These are phyloP conservation scores for Gymnothorax javanicus DNA, from an alignment of 2,797 vertebrate species.

Conservation along the genomic window DNA sequence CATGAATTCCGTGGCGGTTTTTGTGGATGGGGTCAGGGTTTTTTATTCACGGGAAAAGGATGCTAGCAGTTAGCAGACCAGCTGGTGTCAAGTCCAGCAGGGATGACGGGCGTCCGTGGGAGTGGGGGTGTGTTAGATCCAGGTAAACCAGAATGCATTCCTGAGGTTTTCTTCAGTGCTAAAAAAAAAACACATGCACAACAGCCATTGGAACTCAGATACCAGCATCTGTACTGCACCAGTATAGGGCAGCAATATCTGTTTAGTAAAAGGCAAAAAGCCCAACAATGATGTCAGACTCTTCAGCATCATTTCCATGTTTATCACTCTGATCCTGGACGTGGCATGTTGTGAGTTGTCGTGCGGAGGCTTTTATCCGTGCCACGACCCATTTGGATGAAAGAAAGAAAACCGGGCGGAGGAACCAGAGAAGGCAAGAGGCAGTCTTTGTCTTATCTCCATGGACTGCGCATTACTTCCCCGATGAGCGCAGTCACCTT, in stretches of 20 bases:
- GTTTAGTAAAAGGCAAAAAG: not conserved
- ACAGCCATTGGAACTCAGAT: not conserved
- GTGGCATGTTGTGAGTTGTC: not conserved
- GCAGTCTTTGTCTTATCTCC: not conserved
- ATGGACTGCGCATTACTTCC: not conserved
- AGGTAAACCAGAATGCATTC: not conserved
- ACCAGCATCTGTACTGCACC: not conserved
- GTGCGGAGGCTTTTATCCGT: not conserved
- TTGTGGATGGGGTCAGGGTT: not conserved
- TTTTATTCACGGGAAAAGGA: not conserved
- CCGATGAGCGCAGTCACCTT: slow-evolving; percentile 9
- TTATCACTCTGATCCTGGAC: not conserved
- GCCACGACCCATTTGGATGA: not conserved
- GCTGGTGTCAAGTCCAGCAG: not conserved
- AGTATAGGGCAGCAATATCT: not conserved
- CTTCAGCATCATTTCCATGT: not conserved
- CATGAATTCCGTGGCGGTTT: not conserved
- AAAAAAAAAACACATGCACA: not conserved
- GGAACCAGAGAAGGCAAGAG: not conserved
- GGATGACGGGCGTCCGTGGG: not conserved
- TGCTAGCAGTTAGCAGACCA: not conserved
- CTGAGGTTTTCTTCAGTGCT: not conserved
- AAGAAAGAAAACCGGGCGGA: not conserved
- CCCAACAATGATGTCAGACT: not conserved
- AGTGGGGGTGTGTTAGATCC: not conserved